Evolutionary conservation across 2,888 invertebrate species (phyloP).

Genomic region (Junonia oenone): DNA sequence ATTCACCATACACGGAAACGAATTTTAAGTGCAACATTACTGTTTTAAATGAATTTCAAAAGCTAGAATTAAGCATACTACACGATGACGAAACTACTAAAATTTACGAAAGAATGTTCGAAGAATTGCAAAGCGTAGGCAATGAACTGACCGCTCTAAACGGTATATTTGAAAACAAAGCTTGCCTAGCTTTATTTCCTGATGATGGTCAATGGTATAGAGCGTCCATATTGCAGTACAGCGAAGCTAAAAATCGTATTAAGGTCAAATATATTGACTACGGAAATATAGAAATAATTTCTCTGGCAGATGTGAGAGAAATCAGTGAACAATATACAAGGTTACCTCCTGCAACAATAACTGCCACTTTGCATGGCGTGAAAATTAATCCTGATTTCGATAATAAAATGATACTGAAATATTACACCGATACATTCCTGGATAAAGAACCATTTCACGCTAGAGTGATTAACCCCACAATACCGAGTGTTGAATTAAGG

Average conservation of each 20-base stretch:
- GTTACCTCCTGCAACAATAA: constrained; percentile 73
- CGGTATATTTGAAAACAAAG: constrained; percentile 66
- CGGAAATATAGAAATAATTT: constrained; percentile 82
- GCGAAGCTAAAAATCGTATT: constrained; percentile 58
- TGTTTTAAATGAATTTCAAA: constrained; percentile 49
- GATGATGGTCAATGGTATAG: constrained; percentile 86
- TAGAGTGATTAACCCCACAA: constrained; percentile 42
- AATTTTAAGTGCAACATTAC: constrained; percentile 54
- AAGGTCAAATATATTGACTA: constrained; percentile 87
- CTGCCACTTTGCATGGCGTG: constrained; percentile 65
- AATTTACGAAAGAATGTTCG: constrained; percentile 68
- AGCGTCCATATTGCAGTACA: constrained; percentile 79
- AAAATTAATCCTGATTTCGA: constrained; percentile 50
- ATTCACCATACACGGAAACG: constrained; percentile 36
- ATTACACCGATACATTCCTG: constrained; percentile 46
- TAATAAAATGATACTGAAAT: constrained; percentile 44
- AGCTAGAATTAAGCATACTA: constrained; percentile 54
- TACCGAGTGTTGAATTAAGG: constrained; percentile 52
- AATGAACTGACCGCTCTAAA: constrained; percentile 58
- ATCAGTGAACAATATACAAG: constrained; percentile 69
- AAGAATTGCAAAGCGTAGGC: constrained; percentile 69
- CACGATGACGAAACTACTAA: constrained; percentile 55
- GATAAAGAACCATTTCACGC: constrained; percentile 54
- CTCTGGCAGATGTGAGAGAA: constrained; percentile 62
- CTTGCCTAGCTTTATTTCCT: constrained; percentile 82